Conservation (phyloP, 2,888 invertebrate species). For the Mechanitis mazaeus region DNA sequence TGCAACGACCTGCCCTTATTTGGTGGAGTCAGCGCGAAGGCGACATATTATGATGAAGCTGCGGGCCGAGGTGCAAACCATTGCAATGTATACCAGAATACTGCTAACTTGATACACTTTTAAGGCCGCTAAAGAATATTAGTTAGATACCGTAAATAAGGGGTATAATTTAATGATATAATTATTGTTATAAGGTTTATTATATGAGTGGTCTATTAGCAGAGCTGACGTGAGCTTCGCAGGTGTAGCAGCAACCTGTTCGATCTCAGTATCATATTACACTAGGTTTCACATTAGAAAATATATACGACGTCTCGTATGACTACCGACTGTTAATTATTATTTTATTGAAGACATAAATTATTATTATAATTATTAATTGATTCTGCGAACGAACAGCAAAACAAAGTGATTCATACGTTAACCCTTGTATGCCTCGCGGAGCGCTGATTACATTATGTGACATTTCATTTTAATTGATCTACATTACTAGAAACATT, state of each 20-base stretch:
- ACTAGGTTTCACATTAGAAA: conserved; percentile 75
- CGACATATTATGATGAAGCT: conserved; percentile 34
- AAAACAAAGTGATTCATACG: conserved; percentile 73
- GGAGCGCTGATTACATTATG: conserved; percentile 67
- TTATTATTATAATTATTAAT: conserved; percentile 69
- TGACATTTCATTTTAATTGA: conserved; percentile 71
- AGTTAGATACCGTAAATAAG: neutral
- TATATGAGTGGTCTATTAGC: conserved; percentile 58
- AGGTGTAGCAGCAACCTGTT: conserved; percentile 66
- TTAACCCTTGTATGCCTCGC: conserved; percentile 54
- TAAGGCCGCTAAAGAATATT: too few relatives aligned
- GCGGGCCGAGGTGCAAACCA: conserved; percentile 17
- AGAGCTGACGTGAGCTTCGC: conserved; percentile 56
- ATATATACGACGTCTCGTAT: conserved; percentile 72
- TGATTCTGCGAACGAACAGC: conserved; percentile 66
- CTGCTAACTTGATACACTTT: neutral
- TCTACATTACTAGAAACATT: conserved; percentile 54
- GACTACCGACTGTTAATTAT: conserved; percentile 71
- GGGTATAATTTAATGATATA: neutral
- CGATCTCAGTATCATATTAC: conserved; percentile 62
- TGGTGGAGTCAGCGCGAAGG: conserved; percentile 51
- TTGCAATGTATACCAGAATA: conserved; percentile 8
- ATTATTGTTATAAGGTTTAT: neutral
- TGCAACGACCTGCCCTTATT: conserved; percentile 69
- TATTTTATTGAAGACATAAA: conserved; percentile 70